Base-by-base conservation (phyloP, 2,888 invertebrate species). In the Calameuta filiformis region DNA sequence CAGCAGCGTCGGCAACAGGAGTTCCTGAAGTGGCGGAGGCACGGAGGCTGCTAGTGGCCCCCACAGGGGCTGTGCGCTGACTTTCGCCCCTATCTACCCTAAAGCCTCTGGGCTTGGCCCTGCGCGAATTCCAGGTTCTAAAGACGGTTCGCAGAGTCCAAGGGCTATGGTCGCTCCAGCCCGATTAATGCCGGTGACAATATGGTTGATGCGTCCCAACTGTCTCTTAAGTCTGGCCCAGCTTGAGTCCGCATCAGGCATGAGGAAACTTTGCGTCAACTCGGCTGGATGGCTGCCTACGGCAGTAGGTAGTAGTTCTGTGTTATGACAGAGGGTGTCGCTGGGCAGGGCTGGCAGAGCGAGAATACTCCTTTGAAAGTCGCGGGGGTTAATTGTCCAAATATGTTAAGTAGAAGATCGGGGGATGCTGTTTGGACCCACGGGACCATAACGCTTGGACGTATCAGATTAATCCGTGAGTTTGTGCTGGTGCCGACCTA, bases 11-110 rank as follows among this genome's bases (percentile, higher is more conserved):
- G 89, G 88, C 89, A 88, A 88, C 88, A 87, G 85, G 87, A 89
- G 89, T 90, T 87, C 85, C 83, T 84, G 86, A 88, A 87, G 89
- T 87, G 87, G 87, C 84, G 81, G 86, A 34, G 80, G 88, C 89
- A 88, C 88, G 89, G 85, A 87, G 86, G 83, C 85, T 81, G 86
- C 87, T 78, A 78, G 78, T 78, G 75, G 89, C 89, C 90, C 90
- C 90, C 90, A 87, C 82, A 90, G 90, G 90, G 86, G 90, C 89
- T 90, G 88, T 90, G 88, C 88, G 83, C 88, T 87, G 90, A 89
- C 89, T 89, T 89, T 85, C 81, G 82, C 75, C 82, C 82, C 82
- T 83, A 81, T 81, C 82, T 83, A 80, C 81, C 82, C 82, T 82
- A 80, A 82, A 83, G 80, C 80, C 80, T 76, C 56, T 23, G 23